A percentile compares a stretch with the other conserved stretches of the same genome.
phyloP scores from a whole-genome alignment of 2,888 invertebrate genomes.

The Pheosia gnoma region DNA sequence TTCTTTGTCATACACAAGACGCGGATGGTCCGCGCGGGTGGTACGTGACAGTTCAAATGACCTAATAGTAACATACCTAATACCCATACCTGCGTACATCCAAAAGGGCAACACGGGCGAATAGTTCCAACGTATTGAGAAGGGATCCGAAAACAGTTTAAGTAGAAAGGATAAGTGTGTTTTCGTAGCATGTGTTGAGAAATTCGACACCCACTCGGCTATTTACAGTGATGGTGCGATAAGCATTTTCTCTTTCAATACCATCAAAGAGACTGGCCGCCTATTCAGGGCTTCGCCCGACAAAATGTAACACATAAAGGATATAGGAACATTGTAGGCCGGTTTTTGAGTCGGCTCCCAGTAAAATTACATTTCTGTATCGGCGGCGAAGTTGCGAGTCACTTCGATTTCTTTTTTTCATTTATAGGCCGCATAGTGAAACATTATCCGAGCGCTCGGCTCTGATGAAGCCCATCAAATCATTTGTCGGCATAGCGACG shows the following conservation, averaged over 20 bases:
- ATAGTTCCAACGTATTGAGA: constrained; percentile 68
- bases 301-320: constrained; percentile 74
- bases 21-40: too few relatives aligned
- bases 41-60: too few relatives aligned
- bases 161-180: constrained; percentile 79
- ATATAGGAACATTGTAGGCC: constrained; percentile 69
- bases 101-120: constrained; percentile 62
- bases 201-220: constrained; percentile 78
- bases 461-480: constrained; percentile 75
- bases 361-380: constrained; percentile 55
- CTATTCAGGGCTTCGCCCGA: constrained; percentile 70
- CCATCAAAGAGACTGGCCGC: constrained; percentile 78
- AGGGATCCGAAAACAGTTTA: constrained; percentile 75
- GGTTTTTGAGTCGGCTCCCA: constrained; percentile 58
- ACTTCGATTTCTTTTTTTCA: constrained; percentile 51
- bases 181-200: constrained; percentile 76
- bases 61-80: too few relatives aligned
- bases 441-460: constrained; percentile 65
- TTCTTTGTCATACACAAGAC: too few relatives aligned
- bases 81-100: constrained; percentile 24
- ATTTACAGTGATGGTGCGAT: constrained; percentile 80
- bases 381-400: constrained; percentile 26
- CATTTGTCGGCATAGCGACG: constrained; percentile 76
- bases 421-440: constrained; percentile 54
- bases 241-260: constrained; percentile 82